phyloP scores from a whole-genome alignment of 1,140 invertebrate species.

The Zaprionus camerounensis region DNA sequence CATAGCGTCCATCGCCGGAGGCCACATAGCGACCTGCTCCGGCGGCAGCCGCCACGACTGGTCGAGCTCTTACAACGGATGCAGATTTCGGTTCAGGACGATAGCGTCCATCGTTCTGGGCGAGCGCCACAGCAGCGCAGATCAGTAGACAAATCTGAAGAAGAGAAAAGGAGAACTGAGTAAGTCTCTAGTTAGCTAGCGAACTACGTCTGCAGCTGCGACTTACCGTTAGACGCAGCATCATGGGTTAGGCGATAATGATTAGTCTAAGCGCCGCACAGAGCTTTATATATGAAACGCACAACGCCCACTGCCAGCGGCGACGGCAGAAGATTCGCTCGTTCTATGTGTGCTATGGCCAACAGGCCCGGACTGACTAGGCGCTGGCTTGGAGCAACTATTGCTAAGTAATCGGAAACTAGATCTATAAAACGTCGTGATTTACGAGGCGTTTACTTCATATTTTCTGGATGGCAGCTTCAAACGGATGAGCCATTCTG shows the following conservation, averaged over 20 bases:
- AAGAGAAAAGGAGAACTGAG: neutral
- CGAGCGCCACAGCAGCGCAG: constrained; percentile 44
- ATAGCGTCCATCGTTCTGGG: constrained; percentile 81
- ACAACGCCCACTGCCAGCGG: constrained; percentile 51
- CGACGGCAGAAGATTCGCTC: constrained; percentile 32
- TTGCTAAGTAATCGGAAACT: constrained; percentile 63
- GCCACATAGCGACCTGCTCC: constrained; percentile 39
- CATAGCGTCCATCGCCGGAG: constrained; percentile 60
- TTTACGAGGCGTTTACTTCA: constrained; percentile 69
- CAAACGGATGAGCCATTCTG: constrained; percentile 32
- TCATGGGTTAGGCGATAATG: constrained; percentile 67
- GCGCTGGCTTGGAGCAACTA: constrained; percentile 13
- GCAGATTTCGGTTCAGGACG: constrained; percentile 42
- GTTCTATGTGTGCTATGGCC: constrained; percentile 48
- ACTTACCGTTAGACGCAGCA: constrained; percentile 72
- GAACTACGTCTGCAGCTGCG: neutral
- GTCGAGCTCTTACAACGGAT: constrained; percentile 3
- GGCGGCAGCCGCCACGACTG: neutral
- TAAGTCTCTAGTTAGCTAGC: neutral
- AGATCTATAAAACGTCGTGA: constrained; percentile 64
- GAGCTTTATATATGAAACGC: constrained; percentile 67
- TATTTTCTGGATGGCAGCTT: constrained; percentile 59
- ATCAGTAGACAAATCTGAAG: constrained; percentile 53
- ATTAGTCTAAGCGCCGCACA: constrained; percentile 23
- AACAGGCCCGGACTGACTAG: constrained; percentile 40